Evolutionary conservation across 2,797 vertebrate genomes (phyloP), one percentile per base, ranked within the genome.

Genomic region (Rhynchotus rufescens): DNA sequence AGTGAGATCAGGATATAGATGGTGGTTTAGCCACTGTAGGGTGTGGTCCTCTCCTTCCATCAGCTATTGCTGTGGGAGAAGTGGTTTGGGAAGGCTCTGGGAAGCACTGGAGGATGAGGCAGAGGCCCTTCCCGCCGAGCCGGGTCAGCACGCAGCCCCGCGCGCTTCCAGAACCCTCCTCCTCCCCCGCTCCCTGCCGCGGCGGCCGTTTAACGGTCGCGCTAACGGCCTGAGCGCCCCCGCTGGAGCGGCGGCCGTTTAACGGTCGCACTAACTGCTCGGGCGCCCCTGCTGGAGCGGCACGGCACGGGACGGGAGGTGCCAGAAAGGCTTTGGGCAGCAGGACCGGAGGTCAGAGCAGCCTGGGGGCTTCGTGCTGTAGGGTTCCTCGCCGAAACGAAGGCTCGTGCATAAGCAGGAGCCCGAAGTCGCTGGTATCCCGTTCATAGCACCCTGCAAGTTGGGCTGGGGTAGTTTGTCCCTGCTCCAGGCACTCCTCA

Each of bases 31-130:
- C 54, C 13, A 34, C 40, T 21, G 36, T 47, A 5, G 75, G 52
- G 32, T 76, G 68, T 34, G 28, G n/a, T 30, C 2, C 25, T 38
- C 17, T 2, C 2, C 45, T 22, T 15, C 12, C 22, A 17, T 21
- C 68, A 25, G 75, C 17, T 2, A 15, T 2, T 15, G 0, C 26
- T 1, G 6, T 1, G 32, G 30, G 5, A 38, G 84, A 4, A 57
- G 0, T 3, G 13, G 16, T n/a, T 40, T 1, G 9, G 15, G 2
- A 22, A 16, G 3, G 9, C 40, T 2, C 21, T 59, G 0, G 15
- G 3, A 28, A 64, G 76, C 19, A 2, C 10, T 7, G 67, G 61
- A 3, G 30, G 26, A 28, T 26, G 1, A 42, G 4, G 3, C 3
- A 2, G 6, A 23, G 26, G 10, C 47, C 47, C 47, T 23, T 23